A percentile compares a stretch with the other conserved stretches of the same genome.
phyloP scores from a whole-genome alignment of 1,140 invertebrate genomes.

The Drosophila tristis region DNA sequence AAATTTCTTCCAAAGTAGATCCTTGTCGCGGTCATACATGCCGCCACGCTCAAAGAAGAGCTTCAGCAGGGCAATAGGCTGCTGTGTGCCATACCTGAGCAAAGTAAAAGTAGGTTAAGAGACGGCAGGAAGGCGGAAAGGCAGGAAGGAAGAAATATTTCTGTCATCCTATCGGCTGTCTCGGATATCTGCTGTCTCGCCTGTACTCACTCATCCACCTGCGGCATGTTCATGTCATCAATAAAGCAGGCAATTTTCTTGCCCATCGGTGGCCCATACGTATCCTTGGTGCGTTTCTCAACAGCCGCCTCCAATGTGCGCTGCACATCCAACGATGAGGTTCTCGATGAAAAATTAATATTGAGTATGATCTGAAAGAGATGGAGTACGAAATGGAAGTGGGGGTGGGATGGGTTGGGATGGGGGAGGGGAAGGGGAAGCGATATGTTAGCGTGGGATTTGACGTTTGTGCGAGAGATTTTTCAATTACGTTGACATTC shows the following conservation, averaged over 20 bases:
- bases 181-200: constrained; percentile 9
- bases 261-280: constrained; percentile 93
- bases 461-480: constrained; percentile 65
- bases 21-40: constrained; percentile 94
- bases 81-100: constrained; percentile 93
- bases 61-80: constrained; percentile 95
- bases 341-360: constrained; percentile 96
- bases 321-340: constrained; percentile 95
- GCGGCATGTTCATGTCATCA: constrained; percentile 97
- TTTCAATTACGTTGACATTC: constrained; percentile 88
- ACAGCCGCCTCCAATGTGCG: constrained; percentile 93
- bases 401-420: not conserved
- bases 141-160: not conserved
- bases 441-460: constrained; percentile 42
- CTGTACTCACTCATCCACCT: constrained; percentile 86
- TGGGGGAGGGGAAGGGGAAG: not conserved
- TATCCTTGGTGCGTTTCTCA: constrained; percentile 95
- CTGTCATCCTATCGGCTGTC: constrained; percentile 6
- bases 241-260: constrained; percentile 95
- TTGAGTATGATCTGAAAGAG: constrained; percentile 88
- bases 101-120: too few species aligned
- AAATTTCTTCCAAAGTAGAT: constrained; percentile 94
- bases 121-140: constrained; percentile 57
- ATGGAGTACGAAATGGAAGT: not conserved
- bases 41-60: constrained; percentile 93